Evolutionary conservation across 2,797 vertebrate species (phyloP).

Genomic region (Scomberomorus guttatus): DNA sequence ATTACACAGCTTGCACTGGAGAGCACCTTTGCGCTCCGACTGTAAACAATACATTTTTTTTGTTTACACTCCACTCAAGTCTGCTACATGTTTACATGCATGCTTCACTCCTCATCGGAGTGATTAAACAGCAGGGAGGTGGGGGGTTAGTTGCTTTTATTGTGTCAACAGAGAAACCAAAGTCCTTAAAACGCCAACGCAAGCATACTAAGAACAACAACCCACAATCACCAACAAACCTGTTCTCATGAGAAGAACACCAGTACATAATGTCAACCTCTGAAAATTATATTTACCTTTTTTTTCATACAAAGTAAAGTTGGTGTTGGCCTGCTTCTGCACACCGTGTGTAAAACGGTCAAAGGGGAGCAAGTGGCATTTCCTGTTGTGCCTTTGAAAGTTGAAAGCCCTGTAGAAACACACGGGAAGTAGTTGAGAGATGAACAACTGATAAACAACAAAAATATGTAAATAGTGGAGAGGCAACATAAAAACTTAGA

Average conservation of each 20-base stretch:
- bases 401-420: conserved; percentile 92
- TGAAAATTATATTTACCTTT: conserved; percentile 89
- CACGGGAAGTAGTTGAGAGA: conserved; percentile 69
- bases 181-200: conserved; percentile 36
- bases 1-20: conserved; percentile 58
- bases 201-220: conserved; percentile 8
- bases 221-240: conserved; percentile 30
- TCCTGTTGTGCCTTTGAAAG: conserved; percentile 94
- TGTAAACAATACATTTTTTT: conserved; percentile 75
- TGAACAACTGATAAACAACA: conserved; percentile 61
- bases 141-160: conserved; percentile 49
- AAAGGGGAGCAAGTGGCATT: conserved; percentile 96
- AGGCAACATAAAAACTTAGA: neutral
- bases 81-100: conserved; percentile 58
- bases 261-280: neutral
- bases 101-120: conserved; percentile 22
- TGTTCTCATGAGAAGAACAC: conserved; percentile 33
- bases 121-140: conserved; percentile 50
- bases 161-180: conserved; percentile 67
- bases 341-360: conserved; percentile 92
- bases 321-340: conserved; percentile 89
- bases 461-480: conserved; percentile 75
- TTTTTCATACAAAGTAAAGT: conserved; percentile 95
- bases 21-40: conserved; percentile 37
- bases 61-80: conserved; percentile 71